Base-by-base conservation (phyloP, 2,113 vertebrate species). In the Thryonomys swinderianus region DNA sequence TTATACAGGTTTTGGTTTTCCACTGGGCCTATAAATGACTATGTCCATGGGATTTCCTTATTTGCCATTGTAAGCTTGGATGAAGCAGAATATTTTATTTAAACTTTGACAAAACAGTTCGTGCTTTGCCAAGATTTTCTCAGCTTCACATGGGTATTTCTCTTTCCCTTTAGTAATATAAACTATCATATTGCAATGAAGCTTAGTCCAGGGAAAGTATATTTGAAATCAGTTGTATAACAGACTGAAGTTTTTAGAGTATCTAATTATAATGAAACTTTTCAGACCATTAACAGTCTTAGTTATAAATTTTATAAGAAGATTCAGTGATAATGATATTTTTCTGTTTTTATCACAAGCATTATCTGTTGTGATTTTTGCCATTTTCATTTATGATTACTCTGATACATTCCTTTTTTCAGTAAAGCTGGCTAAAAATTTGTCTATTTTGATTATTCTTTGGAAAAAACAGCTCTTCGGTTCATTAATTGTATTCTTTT, bases 141-240 rank as follows among this genome's bases (percentile, higher is more conserved):
- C 76, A 88, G 91, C 88, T 85, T 64, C 85, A 7, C 64, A 23
- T 62, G 66, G 85, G 12, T 85, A 51, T 86, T 62, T 78, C 27
- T 25, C 12, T 13, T 23, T 86, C 34, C 18, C 20, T 37, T 92
- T 79, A 89, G 90, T 94, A 93, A 88, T 57, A 76, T 32, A 92
- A 95, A 90, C 93, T 51, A 90, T 95, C 30, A 37, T 21, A 84
- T 67, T 95, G 40, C 42, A 95, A 84, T 64, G 69, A 90, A 96
- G 85, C 92, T 88, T 95, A 90, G 88, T 93, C 95, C 57, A 95
- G 92, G 81, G 88, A 95, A 93, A 80, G 57, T 61, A 64, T 92
- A 86, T 96, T 96, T 97, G 69, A 90, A 92, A 92, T 94, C 81
- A 92, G 71, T 96, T 96, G 79, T 86, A 42, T 96, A 97, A 96